These are phyloP conservation scores for Siniperca obscura DNA, from an alignment of 2,797 vertebrate genomes.

Conservation along the genomic window DNA sequence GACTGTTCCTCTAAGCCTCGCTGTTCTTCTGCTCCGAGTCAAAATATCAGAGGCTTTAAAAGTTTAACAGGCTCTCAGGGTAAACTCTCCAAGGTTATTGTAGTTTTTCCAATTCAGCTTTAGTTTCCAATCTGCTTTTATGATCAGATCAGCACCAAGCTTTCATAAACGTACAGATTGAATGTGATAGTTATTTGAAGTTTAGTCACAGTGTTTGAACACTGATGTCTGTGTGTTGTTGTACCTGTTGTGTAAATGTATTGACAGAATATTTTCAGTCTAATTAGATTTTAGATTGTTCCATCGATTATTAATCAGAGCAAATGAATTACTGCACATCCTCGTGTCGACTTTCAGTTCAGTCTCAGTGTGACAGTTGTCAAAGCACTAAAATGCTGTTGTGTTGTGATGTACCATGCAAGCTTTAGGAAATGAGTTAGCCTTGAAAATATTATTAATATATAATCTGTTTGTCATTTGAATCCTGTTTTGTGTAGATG, in stretches of 20 bases:
- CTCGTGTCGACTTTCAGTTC: background rate
- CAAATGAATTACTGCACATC: slow-evolving; percentile 32
- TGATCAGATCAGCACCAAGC: background rate
- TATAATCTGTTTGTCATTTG: background rate
- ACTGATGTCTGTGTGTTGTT: background rate
- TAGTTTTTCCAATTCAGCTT: slow-evolving; percentile 12
- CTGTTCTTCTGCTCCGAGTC: slow-evolving; percentile 22
- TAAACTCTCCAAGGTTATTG: slow-evolving; percentile 45
- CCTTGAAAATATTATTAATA: background rate
- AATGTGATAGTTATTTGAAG: background rate
- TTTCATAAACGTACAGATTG: background rate
- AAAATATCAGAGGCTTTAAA: slow-evolving; percentile 53
- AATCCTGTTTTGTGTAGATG: background rate
- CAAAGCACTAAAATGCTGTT: too few species aligned
- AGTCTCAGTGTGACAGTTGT: background rate
- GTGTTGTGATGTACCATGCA: background rate
- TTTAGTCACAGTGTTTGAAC: slow-evolving; percentile 28
- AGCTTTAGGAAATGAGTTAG: background rate
- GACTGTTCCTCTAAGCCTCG: slow-evolving; percentile 29
- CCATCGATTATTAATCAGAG: slow-evolving; percentile 38
- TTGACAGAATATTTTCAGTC: slow-evolving; percentile 21
- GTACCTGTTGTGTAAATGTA: slow-evolving; percentile 23
- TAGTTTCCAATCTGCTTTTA: slow-evolving; percentile 32
- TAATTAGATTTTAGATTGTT: slow-evolving; percentile 33
- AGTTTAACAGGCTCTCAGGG: slow-evolving; percentile 38